A percentile compares a stretch with the other conserved stretches of the same genome.
These are phyloP conservation scores for Arge pagana DNA, from an alignment of 2,888 invertebrate species.

Conservation along the genomic window DNA sequence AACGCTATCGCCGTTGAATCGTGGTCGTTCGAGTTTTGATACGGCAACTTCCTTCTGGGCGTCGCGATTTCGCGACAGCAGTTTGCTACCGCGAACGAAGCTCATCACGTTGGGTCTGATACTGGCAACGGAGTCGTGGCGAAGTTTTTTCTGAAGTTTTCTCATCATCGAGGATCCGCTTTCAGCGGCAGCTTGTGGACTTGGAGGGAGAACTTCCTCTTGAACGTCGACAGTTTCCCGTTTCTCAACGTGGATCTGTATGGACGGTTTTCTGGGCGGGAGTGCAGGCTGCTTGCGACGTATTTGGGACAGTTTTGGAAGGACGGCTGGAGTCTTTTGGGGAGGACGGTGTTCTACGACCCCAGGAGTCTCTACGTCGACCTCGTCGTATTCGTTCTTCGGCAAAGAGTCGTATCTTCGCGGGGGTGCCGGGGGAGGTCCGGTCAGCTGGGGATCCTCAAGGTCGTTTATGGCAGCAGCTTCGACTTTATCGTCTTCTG, in stretches of 20 bases:
- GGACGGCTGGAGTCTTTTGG: constrained; percentile 46
- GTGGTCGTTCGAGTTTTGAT: constrained; percentile 61
- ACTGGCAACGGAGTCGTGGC: constrained; percentile 43
- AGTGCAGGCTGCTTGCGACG: constrained; percentile 51
- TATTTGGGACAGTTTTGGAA: constrained; percentile 45
- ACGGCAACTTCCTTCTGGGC: constrained; percentile 30
- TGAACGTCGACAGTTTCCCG: constrained; percentile 36
- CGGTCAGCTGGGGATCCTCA: constrained; percentile 48
- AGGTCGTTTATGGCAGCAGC: constrained; percentile 55
- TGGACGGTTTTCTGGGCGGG: constrained; percentile 40
- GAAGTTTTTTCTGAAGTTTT: constrained; percentile 42
- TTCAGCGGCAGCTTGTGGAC: constrained; percentile 35
- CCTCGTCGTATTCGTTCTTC: constrained; percentile 57
- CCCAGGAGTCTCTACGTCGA: constrained; percentile 37
- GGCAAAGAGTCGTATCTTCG: constrained; percentile 69
- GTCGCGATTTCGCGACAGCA: constrained; percentile 42
- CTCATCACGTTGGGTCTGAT: constrained; percentile 48
- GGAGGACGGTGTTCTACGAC: constrained; percentile 5
- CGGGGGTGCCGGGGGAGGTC: constrained; percentile 67
- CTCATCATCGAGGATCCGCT: constrained; percentile 44
- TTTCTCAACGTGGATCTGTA: constrained; percentile 35
- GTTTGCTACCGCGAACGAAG: constrained; percentile 45
- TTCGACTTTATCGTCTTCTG: constrained; percentile 55
- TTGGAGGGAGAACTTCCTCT: constrained; percentile 19
- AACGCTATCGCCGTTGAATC: constrained; percentile 56